A percentile compares a stretch with the other conserved stretches of the same genome.
These are phyloP conservation scores for Hyposoter dolosus DNA, from an alignment of 2,888 invertebrate genomes.

Conservation along the genomic window DNA sequence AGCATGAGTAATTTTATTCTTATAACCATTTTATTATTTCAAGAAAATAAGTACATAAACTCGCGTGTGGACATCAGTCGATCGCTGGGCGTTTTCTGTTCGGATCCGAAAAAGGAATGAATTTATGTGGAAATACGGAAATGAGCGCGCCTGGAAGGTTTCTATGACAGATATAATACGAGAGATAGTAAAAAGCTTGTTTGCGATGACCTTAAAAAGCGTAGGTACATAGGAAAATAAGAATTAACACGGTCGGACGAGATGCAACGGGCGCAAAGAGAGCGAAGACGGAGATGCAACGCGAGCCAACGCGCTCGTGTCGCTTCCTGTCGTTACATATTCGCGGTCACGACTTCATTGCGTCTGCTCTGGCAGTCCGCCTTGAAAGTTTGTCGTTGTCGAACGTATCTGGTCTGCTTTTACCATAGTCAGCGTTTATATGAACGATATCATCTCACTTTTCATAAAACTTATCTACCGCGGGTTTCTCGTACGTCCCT, in stretches of 20 bases:
- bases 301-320: conserved; percentile 5
- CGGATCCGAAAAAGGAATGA: background rate
- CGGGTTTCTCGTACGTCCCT: background rate
- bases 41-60: background rate
- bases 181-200: background rate
- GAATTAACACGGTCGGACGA: background rate
- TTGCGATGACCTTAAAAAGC: background rate
- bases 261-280: background rate
- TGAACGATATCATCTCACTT: background rate
- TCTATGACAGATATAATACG: background rate
- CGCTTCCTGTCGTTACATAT: conserved; percentile 54
- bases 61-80: background rate
- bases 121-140: background rate
- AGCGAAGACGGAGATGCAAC: background rate
- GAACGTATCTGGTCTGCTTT: conserved; percentile 15
- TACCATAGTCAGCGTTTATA: background rate
- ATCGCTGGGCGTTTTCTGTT: background rate
- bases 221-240: background rate
- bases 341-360: conserved; percentile 52
- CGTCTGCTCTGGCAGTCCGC: conserved; percentile 24
- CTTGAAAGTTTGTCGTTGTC: conserved; percentile 40
- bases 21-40: background rate
- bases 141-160: background rate
- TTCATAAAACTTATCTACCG: background rate
- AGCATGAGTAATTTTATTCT: background rate